A percentile compares a stretch with the other conserved stretches of the same genome.
phyloP scores from a whole-genome alignment of 2,797 vertebrate genomes.

The Sebastes reedi region DNA sequence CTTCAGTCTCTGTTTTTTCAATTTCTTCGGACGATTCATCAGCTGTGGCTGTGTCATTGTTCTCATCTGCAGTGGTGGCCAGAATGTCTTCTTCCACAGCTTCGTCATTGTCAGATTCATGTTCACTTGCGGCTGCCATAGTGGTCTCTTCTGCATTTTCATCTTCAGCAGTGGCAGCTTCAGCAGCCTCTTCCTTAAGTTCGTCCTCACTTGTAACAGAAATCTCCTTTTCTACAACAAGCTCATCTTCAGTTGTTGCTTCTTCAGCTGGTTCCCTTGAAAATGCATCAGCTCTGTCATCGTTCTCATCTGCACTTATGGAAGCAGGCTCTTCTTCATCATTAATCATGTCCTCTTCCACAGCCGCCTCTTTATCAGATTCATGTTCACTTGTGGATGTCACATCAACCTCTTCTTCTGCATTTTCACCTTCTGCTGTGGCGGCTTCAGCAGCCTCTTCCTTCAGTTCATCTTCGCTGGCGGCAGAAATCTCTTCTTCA shows the following conservation, averaged over 20 bases:
- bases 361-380: too few species aligned
- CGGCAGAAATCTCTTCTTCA: not conserved
- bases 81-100: not conserved
- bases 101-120: slow-evolving; percentile 42
- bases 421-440: not conserved
- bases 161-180: not conserved
- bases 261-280: too few species aligned
- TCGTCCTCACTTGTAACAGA: not conserved
- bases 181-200: not conserved
- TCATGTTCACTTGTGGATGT: too few species aligned
- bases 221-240: too few species aligned
- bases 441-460: not conserved
- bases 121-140: not conserved
- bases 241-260: not conserved
- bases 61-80: too few species aligned
- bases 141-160: not conserved
- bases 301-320: too few species aligned
- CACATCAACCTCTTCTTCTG: not conserved
- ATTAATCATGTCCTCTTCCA: too few species aligned
- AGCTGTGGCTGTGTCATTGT: not conserved
- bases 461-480: not conserved
- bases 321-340: too few species aligned
- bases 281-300: too few species aligned
- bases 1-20: not conserved
- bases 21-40: not conserved